Evolutionary conservation across 1,140 invertebrate genomes (phyloP), one percentile per base, ranked within the genome.

Genomic region (Dysdera silvatica): DNA sequence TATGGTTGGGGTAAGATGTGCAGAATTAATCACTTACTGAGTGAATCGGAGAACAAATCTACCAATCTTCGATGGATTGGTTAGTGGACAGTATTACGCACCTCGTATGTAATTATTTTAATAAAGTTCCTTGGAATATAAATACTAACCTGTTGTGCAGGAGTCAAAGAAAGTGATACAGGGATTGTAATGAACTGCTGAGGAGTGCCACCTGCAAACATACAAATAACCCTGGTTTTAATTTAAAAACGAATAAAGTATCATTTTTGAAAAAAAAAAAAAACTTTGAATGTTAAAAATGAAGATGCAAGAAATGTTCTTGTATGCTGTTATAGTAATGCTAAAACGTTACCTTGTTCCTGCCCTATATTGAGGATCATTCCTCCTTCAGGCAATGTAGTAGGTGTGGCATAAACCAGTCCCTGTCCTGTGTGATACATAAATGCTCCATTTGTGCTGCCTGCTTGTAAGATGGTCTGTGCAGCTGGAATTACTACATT

Each of bases 401-500:
- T 28, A n/a, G 61, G 52, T 49, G 61, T 47, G 31, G 61, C 61
- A 56, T 63, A 63, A 18, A 63, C 53, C 32, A 63, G 24, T 12
- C 61, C 61, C 40, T 63, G 61, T 3, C 61, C 26, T 29, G 61
- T 55, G 32, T 63, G 61, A 40, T 63, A 63, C 28, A 54, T 40
- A 33, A 63, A 28, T 23, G 40, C 43, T 54, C 41, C n/a, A n/a
- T n/a, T n/a, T n/a, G n/a, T 61, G 18, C 56, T 63, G 52, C 56
- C 56, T 12, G 52, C 20, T 56, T 63, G 61, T 20, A 63, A 32
- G 33, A 56, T 56, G 4, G 61, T 56, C 31, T 55, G 61, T 18
- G n/a, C n/a, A n/a, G n/a, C n/a, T n/a, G 61, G 61, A 26, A 63
- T 52, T 31, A 63, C 61, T 40, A 63, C 61, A 56, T 51, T 63